Conservation (phyloP, 2,113 vertebrate species). For the Anseranas semipalmata region DNA sequence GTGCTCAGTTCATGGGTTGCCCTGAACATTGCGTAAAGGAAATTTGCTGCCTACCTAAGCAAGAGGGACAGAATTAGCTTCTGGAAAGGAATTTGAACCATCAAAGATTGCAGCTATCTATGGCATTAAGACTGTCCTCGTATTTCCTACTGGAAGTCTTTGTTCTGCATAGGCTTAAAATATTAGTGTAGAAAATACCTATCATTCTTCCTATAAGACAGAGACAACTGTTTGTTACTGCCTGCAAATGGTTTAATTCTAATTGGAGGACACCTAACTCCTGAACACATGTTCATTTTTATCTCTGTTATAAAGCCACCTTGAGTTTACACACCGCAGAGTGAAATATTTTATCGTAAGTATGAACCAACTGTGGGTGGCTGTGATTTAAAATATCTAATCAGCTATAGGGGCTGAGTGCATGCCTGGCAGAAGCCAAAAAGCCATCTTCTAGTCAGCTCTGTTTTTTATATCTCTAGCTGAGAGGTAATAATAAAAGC, state of each 20-base stretch:
- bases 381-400: constrained; percentile 54
- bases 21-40: not conserved
- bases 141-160: not conserved
- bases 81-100: not conserved
- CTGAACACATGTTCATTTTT: constrained; percentile 18
- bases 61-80: not conserved
- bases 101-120: not conserved
- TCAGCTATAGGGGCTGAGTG: not conserved
- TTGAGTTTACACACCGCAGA: not conserved
- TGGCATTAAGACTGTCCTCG: not conserved
- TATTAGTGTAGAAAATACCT: not conserved
- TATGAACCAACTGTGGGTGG: constrained; percentile 4
- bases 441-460: constrained; percentile 46
- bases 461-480: constrained; percentile 54
- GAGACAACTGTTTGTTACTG: not conserved
- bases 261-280: constrained; percentile 22
- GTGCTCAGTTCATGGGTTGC: not conserved
- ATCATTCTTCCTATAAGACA: not conserved
- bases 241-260: constrained; percentile 3
- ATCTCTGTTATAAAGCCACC: constrained; percentile 20
- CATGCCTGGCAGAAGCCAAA: constrained; percentile 25
- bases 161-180: not conserved
- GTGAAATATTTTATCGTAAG: constrained; percentile 26
- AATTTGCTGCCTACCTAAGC: not conserved
- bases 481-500: constrained; percentile 72